Evolutionary conservation across 1,140 invertebrate species (phyloP).

Genomic region (Lasioglossum albipes): DNA sequence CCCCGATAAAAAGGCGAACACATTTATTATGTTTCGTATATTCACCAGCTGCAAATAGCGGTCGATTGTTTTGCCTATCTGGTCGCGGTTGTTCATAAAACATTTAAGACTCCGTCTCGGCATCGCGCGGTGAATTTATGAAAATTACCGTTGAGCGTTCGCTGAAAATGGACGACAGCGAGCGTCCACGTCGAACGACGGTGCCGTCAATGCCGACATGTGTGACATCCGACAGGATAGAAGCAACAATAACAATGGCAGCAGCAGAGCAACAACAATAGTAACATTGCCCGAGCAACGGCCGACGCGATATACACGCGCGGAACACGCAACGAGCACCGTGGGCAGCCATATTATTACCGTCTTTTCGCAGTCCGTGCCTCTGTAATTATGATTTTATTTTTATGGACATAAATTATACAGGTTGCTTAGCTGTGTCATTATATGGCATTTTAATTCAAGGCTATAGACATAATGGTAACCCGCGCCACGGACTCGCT

Average conservation of each 20-base stretch:
- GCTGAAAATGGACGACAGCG: not conserved
- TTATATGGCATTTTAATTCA: constrained; percentile 80
- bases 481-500: constrained; percentile 65
- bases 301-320: constrained; percentile 56
- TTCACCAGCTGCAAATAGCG: too few species aligned
- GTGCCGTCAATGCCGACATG: constrained; percentile 11
- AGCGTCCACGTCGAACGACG: not conserved
- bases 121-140: not conserved
- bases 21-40: too few species aligned
- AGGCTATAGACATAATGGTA: constrained; percentile 78
- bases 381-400: constrained; percentile 80
- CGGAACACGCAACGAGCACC: constrained; percentile 64
- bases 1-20: too few species aligned
- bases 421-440: constrained; percentile 76
- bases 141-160: not conserved
- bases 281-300: constrained; percentile 20
- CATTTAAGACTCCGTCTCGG: not conserved
- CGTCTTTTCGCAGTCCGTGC: constrained; percentile 76
- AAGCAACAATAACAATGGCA: constrained; percentile 38
- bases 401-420: constrained; percentile 80
- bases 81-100: not conserved
- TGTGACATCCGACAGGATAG: constrained; percentile 33
- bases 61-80: too few species aligned
- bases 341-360: constrained; percentile 74
- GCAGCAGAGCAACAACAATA: constrained; percentile 29